Evolutionary conservation across 2,797 vertebrate genomes (phyloP).

Genomic region (Poecilia velifera): DNA sequence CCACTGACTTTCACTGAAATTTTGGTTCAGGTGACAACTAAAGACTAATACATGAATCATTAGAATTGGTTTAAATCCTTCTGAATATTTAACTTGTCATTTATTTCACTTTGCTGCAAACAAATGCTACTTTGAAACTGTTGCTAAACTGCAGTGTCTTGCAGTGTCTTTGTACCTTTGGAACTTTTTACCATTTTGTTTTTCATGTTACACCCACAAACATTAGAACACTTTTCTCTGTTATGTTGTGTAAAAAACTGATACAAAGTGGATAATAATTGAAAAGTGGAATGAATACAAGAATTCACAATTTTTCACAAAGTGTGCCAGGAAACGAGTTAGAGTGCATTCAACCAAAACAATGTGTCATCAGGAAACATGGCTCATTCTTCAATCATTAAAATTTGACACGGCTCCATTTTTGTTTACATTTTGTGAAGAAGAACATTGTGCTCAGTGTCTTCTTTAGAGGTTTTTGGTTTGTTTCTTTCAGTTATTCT

Average conservation of each 20-base stretch:
- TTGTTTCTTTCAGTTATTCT: too few relatives aligned
- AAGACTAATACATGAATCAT: constrained; percentile 25
- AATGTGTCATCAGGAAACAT: too few relatives aligned
- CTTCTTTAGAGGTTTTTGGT: too few relatives aligned
- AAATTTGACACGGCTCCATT: too few relatives aligned
- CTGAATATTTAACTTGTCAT: background rate
- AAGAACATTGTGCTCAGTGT: too few relatives aligned
- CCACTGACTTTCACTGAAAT: background rate
- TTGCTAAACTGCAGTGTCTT: background rate
- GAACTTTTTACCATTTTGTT: background rate
- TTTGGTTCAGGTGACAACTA: constrained; percentile 24
- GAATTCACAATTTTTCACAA: background rate
- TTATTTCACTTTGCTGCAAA: constrained; percentile 19
- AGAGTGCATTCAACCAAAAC: too few relatives aligned
- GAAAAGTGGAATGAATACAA: background rate
- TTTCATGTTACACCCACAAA: background rate
- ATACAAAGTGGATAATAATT: background rate
- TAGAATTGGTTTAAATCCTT: constrained; percentile 18
- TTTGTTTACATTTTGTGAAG: too few relatives aligned
- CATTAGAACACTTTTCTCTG: background rate
- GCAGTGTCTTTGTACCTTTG: background rate
- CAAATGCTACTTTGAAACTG: background rate
- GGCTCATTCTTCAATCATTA: too few relatives aligned
- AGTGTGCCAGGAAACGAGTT: background rate
- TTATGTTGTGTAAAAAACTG: background rate